Conservation (phyloP, 2,888 invertebrate genomes). For the Cistogaster globosa region DNA sequence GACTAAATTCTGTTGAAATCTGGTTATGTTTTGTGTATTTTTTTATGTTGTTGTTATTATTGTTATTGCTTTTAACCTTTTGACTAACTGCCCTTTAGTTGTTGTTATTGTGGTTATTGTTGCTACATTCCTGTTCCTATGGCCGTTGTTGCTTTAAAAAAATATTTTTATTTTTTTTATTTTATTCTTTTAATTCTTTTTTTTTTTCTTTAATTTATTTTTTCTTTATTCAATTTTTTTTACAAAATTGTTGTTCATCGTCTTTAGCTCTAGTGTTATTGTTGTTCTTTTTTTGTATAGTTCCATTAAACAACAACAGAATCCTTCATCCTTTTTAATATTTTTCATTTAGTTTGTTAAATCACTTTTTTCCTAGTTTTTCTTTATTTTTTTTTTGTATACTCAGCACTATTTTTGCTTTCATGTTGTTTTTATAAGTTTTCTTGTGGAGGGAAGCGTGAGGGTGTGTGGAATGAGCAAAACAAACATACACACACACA, state of each 20-base stretch:
- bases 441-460: not conserved
- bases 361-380: constrained; percentile 36
- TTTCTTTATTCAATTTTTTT: constrained; percentile 28
- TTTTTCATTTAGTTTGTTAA: constrained; percentile 65
- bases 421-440: constrained; percentile 39
- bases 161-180: constrained; percentile 56
- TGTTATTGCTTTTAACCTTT: constrained; percentile 68
- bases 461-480: not conserved
- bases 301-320: constrained; percentile 22
- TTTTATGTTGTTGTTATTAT: constrained; percentile 35
- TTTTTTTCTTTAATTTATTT: too few species aligned
- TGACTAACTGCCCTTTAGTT: constrained; percentile 59
- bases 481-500: too few species aligned
- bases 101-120: constrained; percentile 57
- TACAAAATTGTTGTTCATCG: constrained; percentile 23
- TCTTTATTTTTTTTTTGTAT: constrained; percentile 40
- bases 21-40: constrained; percentile 12
- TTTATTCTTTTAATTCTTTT: too few species aligned
- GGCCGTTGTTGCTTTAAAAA: too few species aligned
- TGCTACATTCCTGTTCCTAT: too few species aligned
- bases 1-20: constrained; percentile 19
- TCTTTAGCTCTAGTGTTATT: constrained; percentile 32
- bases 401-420: constrained; percentile 61
- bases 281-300: not conserved
- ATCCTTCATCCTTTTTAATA: constrained; percentile 62